Conservation (phyloP, 2,888 invertebrate species). For the Agriopis marginaria region DNA sequence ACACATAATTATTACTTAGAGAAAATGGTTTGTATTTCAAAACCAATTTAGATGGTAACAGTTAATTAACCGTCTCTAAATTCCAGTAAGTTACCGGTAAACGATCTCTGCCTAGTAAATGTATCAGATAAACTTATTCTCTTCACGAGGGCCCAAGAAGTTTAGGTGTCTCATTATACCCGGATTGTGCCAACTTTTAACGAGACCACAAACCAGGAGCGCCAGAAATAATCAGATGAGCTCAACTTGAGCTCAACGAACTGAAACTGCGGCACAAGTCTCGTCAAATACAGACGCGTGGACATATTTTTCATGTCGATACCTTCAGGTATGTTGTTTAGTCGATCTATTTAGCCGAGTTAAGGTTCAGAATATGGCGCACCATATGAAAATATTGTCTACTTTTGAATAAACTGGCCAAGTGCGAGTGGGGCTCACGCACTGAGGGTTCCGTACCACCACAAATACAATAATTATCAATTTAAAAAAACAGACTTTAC, state of each 20-base stretch:
- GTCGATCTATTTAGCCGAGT: neutral
- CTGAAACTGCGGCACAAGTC: neutral
- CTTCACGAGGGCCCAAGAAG: slow-evolving; percentile 21
- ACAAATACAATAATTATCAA: no score
- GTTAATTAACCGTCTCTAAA: neutral
- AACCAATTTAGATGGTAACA: neutral
- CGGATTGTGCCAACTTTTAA: slow-evolving; percentile 54
- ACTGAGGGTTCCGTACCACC: no score
- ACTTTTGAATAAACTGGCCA: no score
- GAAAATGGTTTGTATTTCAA: no score
- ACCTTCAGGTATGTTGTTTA: no score
- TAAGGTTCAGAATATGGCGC: no score
- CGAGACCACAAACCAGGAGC: slow-evolving; percentile 47
- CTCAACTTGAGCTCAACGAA: slow-evolving; percentile 26
- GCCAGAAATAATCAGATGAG: slow-evolving; percentile 38
- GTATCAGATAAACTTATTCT: slow-evolving; percentile 10
- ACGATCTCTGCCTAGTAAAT: slow-evolving; percentile 14
- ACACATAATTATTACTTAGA: no score
- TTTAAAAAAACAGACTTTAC: no score
- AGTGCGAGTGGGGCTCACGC: no score
- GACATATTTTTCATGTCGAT: neutral
- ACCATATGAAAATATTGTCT: no score
- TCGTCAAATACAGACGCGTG: neutral
- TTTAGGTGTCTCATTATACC: slow-evolving; percentile 44
- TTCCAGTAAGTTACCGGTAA: neutral